Conservation (phyloP, 1,140 invertebrate genomes). For the Ips nitidus region DNA sequence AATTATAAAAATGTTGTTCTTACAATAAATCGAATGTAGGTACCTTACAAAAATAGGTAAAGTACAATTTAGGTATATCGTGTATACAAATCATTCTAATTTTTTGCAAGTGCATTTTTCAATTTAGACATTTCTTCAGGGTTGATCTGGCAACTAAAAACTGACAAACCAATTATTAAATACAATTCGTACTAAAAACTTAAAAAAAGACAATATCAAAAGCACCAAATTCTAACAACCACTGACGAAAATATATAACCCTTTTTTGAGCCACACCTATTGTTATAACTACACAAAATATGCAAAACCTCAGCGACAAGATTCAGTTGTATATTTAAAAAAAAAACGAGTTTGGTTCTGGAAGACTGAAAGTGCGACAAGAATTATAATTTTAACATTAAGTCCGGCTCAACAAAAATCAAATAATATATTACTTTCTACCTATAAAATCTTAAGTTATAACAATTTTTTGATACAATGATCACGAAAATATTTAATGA, state of each 20-base stretch:
- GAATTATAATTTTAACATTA: no score
- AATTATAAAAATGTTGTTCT: constrained; percentile 33
- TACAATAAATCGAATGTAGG: constrained; percentile 21
- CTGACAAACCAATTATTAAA: background rate
- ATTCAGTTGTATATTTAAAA: background rate
- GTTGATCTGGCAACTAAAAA: constrained; percentile 1
- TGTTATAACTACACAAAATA: background rate
- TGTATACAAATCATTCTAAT: constrained; percentile 22
- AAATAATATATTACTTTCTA: background rate
- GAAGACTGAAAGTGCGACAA: no score
- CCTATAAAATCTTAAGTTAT: constrained; percentile 19
- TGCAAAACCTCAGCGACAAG: background rate
- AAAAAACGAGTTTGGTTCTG: no score
- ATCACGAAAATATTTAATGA: constrained; percentile 24
- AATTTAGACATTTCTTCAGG: constrained; percentile 1
- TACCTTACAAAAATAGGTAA: constrained; percentile 28
- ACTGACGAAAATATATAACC: constrained; percentile 1
- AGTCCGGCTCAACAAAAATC: no score
- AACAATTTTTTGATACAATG: constrained; percentile 10
- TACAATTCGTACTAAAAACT: constrained; percentile 2
- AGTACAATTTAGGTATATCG: constrained; percentile 23
- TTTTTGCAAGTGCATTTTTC: constrained; percentile 12
- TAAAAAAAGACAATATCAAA: constrained; percentile 13
- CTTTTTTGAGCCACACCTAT: background rate
- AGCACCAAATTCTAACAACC: constrained; percentile 24